Base-by-base conservation (phyloP, 2,888 invertebrate genomes). In the Tachina grossa region DNA sequence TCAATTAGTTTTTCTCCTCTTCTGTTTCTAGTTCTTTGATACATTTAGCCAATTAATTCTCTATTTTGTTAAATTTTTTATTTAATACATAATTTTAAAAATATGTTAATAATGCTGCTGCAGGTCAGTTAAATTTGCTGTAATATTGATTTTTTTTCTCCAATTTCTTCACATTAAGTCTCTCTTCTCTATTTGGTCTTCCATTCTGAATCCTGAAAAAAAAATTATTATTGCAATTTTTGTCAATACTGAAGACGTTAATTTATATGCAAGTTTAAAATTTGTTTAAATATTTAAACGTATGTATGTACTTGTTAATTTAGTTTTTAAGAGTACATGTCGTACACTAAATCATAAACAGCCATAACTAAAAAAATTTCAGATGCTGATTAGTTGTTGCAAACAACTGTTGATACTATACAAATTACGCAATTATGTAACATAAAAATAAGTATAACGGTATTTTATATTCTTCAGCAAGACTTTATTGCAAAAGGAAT, bases 61-160 rank as follows among this genome's bases (percentile, higher is more conserved):
- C 10, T 55, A 31, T 80, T 68, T 72, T 72, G 51, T 76, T 65
- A 53, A 59, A 74, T 31, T 45, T 49, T 31, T 55, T 49, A 39
- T 68, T 16, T 59, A 11, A 14, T 49, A 19, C 63, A 41, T 55
- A 13, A 57, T 51, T 45, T 59, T 13, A 57, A 76, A 83, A 83
- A 75, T 79, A 78, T 83, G 85, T 83, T 85, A 85, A 85, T 85
- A 79, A 85, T 57, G 83, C 83, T 85, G 72, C 82, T 55, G 53
- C 72, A 85, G 85, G 85, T 85, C 85, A 85, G 75, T 85, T 76
- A 66, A 75, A 66, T 85, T 69, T 75, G 51, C 47, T 68, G 49
- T 65, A 71, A 66, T 85, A 85, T 85, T 79, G 85, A 85, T 85
- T 85, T 85, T 85, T 85, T 85, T 85, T 47, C 13, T 5, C 47